Evolutionary conservation across 2,797 vertebrate species (phyloP), one percentile per base, ranked within the genome.

Genomic region (Craterocephalus amniculus): DNA sequence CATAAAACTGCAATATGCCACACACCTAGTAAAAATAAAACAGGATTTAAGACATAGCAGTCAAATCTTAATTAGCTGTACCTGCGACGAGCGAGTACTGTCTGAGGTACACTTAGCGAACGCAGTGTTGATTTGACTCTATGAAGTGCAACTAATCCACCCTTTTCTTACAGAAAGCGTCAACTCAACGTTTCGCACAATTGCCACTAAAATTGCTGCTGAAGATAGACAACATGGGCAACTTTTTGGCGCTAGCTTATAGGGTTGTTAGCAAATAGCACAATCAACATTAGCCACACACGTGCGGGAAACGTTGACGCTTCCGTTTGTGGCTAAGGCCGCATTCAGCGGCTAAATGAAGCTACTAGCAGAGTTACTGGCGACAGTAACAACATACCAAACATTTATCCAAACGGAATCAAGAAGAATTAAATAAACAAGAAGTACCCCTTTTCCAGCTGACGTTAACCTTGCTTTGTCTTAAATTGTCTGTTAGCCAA

Each of bases 251-350:
- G 20, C 27, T 35, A n/a, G 18, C 51, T 35, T 20, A 70, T 24
- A 32, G 7, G 24, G 20, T 14, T 48, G 67, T 63, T 83, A 83
- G 80, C 83, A 75, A 10, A 26, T 6, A 7, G 75, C 63, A 78
- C 67, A 76, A 18, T 58, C 3, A 38, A 34, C 36, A 62, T 63
- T 74, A 79, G 75, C 83, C 58, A 70, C 63, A 85, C 89, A 89
- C 87, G 7, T 34, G 31, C 72, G 22, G 49, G 9, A 35, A 79
- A 45, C 32, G 80, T 43, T 34, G 13, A 51, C 16, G 63, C 57
- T 76, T 24, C 70, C 82, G 32, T 14, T 64, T 68, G 58, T 72
- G 57, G 83, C 69, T 45, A 12, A 2, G 12, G 13, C n/a, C 32
- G 43, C 12, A 40, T 24, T 22, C 18, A 2, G 18, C 6, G 27